Evolutionary conservation across 2,888 invertebrate genomes (phyloP), one percentile per base, ranked within the genome.

Genomic region (Spodoptera littoralis): DNA sequence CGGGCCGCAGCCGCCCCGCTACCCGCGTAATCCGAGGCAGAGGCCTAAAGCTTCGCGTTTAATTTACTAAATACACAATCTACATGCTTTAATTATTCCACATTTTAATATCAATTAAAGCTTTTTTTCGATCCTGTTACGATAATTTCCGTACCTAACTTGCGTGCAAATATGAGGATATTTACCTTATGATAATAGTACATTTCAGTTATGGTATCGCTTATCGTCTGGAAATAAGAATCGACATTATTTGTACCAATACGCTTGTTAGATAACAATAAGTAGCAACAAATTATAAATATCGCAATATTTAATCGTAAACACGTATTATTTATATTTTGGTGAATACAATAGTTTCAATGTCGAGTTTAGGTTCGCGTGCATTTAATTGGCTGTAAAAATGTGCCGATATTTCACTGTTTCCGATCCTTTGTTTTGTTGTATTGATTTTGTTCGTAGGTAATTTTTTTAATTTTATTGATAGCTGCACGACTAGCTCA

Each of bases 281-380:
- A 27, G 6, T 43, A 12, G 13, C 4, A 49, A 30, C 13, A 56
- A 56, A 44, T 53, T 69, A 42, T 45, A 53, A 45, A 52, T 41
- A 27, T 43, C n/a, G 22, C 18, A n/a, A 54, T 60, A 43, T 6
- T 22, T 50, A 46, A 69, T 69, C 46, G n/a, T 9, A 24, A 0
- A 9, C 36, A 43, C 12, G 9, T 24, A 22, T 36, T 1, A 30
- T 18, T 48, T 11, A 8, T 44, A 3, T 43, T 52, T 54, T 4
- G 22, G 13, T 44, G 18, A 52, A 42, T 42, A 48, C 18, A 24
- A 9, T 45, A 45, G 12, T 41, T 43, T 47, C 4, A 68, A 22
- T 68, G 13, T 13, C 27, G 12, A 30, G 51, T 46, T 58, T 55
- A 24, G 49, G 11, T 13, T 70, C 45, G 49, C 70, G 64, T 70